A percentile compares a stretch with the other conserved stretches of the same genome.
phyloP scores from a whole-genome alignment of 2,113 vertebrate species.

The Polypterus senegalus region DNA sequence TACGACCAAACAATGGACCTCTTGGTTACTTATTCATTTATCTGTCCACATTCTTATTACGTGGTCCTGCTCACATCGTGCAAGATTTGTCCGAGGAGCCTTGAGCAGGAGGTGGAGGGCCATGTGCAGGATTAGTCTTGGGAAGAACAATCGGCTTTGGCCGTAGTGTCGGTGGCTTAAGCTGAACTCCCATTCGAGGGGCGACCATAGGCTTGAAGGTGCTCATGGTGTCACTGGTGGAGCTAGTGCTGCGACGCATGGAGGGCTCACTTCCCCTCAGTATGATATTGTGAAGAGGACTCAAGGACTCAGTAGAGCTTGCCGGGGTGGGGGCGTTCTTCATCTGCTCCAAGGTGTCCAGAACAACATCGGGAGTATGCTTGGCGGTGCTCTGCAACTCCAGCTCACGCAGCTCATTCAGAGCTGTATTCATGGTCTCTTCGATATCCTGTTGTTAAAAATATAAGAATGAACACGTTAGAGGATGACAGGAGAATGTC shows the following conservation, averaged over 20 bases:
- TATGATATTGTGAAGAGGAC: constrained; percentile 64
- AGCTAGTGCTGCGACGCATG: constrained; percentile 80
- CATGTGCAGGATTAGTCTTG: constrained; percentile 66
- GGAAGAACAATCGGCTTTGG: constrained; percentile 90
- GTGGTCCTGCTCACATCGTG: constrained; percentile 68
- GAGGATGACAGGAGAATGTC: too few species aligned
- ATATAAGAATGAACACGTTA: not conserved
- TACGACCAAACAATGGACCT: constrained; percentile 17
- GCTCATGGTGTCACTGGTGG: constrained; percentile 85
- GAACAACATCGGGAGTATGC: constrained; percentile 85
- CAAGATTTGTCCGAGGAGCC: constrained; percentile 89
- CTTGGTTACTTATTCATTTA: constrained; percentile 28
- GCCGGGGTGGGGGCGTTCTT: constrained; percentile 54
- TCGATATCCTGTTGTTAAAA: constrained; percentile 76
- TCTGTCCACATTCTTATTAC: constrained; percentile 19
- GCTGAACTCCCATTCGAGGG: constrained; percentile 89
- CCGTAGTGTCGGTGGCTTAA: constrained; percentile 84
- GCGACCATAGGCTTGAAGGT: constrained; percentile 87
- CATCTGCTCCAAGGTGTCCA: constrained; percentile 91
- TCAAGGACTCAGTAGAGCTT: constrained; percentile 69
- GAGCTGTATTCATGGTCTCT: constrained; percentile 93
- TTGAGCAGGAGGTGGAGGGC: constrained; percentile 62
- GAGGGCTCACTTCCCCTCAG: constrained; percentile 66
- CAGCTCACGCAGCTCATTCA: constrained; percentile 90
- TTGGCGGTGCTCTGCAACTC: constrained; percentile 90